These are phyloP conservation scores for Coelopa frigida DNA, from an alignment of 1,140 invertebrate genomes.

Conservation along the genomic window DNA sequence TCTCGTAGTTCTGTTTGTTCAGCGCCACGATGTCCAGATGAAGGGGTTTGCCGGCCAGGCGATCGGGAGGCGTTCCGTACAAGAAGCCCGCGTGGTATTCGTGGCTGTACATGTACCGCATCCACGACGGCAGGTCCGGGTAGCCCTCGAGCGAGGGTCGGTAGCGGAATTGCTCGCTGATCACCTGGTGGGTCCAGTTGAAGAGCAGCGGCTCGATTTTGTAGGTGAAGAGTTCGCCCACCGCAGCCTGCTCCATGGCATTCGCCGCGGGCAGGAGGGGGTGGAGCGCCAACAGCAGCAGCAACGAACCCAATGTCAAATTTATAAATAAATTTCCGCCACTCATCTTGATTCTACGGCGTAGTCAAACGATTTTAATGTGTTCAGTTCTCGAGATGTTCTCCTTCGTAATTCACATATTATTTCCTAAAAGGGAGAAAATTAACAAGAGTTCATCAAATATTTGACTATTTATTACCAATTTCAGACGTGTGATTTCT, in stretches of 20 bases:
- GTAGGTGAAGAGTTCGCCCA: slow-evolving; percentile 59
- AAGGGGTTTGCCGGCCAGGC: slow-evolving; percentile 48
- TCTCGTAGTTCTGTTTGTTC: slow-evolving; percentile 71
- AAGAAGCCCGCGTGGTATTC: slow-evolving; percentile 65
- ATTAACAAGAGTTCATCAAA: too few species aligned
- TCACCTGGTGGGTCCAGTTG: slow-evolving; percentile 61
- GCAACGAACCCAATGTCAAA: too few species aligned
- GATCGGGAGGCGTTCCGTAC: slow-evolving; percentile 68
- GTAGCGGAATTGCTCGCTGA: slow-evolving; percentile 42
- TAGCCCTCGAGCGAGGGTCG: slow-evolving; percentile 31
- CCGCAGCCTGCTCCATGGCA: slow-evolving; percentile 43
- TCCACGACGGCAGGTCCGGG: slow-evolving; percentile 77
- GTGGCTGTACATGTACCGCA: slow-evolving; percentile 71
- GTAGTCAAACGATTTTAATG: too few species aligned
- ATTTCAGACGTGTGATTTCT: too few species aligned
- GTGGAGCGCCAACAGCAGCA: too few species aligned
- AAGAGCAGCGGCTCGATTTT: slow-evolving; percentile 57
- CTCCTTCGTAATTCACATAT: too few species aligned
- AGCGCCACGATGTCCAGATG: slow-evolving; percentile 68
- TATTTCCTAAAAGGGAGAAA: too few species aligned
- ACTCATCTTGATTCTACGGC: too few species aligned
- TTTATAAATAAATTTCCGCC: too few species aligned
- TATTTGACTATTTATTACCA: too few species aligned
- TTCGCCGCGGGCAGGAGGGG: too few species aligned
- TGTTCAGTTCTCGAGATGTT: too few species aligned